phyloP scores from a whole-genome alignment of 2,888 invertebrate species.

The Calliopum simillimum region DNA sequence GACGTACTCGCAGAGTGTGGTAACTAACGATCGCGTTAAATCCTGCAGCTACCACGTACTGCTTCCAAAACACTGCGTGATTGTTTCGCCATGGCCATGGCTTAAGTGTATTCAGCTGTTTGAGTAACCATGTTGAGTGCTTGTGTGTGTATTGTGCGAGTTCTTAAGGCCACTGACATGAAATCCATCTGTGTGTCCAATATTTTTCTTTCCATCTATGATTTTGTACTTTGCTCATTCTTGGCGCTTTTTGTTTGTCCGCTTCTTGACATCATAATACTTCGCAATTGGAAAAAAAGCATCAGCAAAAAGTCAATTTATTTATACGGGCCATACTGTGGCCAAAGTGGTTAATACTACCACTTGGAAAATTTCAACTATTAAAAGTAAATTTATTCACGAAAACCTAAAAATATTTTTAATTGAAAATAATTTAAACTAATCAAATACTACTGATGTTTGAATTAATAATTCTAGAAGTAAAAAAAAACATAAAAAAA shows the following conservation, averaged over 20 bases:
- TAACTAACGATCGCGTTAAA: neutral
- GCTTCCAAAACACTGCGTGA: neutral
- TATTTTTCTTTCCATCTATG: neutral
- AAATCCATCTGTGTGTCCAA: constrained; percentile 8
- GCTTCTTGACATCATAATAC: constrained; percentile 11
- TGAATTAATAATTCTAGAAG: too few species aligned
- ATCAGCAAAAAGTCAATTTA: constrained; percentile 19
- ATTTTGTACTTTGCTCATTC: neutral
- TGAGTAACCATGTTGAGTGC: neutral
- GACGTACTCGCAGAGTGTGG: neutral
- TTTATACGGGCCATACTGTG: neutral
- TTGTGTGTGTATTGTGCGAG: neutral
- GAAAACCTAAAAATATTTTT: too few species aligned
- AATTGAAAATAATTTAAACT: too few species aligned
- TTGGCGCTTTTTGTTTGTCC: neutral
- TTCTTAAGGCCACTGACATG: neutral
- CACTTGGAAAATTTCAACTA: too few species aligned
- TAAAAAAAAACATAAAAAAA: too few species aligned
- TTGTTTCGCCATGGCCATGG: neutral
- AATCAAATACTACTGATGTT: too few species aligned
- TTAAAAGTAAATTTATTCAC: too few species aligned
- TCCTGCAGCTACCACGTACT: neutral
- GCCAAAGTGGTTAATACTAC: too few species aligned
- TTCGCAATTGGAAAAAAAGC: constrained; percentile 23
- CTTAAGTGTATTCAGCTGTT: neutral